Base-by-base conservation (phyloP, 1,140 invertebrate genomes). In the Leptonema lineaticorne region DNA sequence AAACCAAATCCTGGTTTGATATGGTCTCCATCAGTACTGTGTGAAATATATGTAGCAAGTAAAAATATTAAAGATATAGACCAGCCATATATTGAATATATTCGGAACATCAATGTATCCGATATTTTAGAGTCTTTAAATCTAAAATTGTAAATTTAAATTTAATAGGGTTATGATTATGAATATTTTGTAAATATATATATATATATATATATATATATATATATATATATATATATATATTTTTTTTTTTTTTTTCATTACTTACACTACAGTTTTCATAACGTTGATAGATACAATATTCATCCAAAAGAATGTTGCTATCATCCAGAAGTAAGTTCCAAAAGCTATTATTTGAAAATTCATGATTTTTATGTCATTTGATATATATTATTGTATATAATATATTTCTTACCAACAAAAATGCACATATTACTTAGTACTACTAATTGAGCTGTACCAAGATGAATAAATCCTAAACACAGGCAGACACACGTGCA, bases 281-380 rank as follows among this genome's bases (percentile, higher is more conserved):
- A 85, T 88, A 27, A 88, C 82, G 73, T 90, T 88, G 46, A 88
- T 85, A 4, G 85, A 83, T 3, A 88, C 84, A 0, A 88, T 78
- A 69, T 87, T 87, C 75, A 89, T 77, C 88, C 88, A 90, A 73
- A 87, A 88, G 74, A 90, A 89, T 4, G 84, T 82, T 2, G 84
- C 80, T 70, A 88, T 77, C 79, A 88, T 85, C 76, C 84, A 82
- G 68, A 84, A 87, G 70, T 89, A 90, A 0, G 85, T 77, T 1
- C 84, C 68, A 71, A 87, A 88, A 22, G 84, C 87, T 85, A 75
- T 70, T 33, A n/a, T n/a, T n/a, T n/a, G n/a, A n/a, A n/a, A n/a
- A n/a, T n/a, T n/a, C n/a, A n/a, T n/a, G n/a, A n/a, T n/a, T n/a
- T n/a, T n/a, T n/a, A n/a, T n/a, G n/a, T n/a, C n/a, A n/a, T n/a